Base-by-base conservation (phyloP, 2,797 vertebrate genomes). In the Sebastes diploproa region DNA sequence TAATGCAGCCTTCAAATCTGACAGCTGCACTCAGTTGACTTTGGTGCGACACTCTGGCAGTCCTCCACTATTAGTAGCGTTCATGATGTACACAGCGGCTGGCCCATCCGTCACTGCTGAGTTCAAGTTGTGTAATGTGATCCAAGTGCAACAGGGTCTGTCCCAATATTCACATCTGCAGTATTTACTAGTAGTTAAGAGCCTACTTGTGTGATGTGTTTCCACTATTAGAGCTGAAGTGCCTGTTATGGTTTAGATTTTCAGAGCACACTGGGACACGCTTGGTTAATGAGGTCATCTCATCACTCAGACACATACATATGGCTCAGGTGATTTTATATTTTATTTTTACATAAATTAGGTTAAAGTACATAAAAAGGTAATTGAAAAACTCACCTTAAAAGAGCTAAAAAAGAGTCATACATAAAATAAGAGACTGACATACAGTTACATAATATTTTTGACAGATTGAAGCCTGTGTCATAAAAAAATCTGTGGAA, bases 1-100 rank as follows among this genome's bases (percentile, higher is more conserved):
- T 82, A 74, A 78, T 64, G 32, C 4, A 63, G 75, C 69, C 61
- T 29, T 90, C 82, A 84, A 30, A 77, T 77, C 12, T 88, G 86
- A 75, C 85, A 82, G 74, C 81, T 62, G 72, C 5, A 20, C 55
- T 65, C 61, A 1, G 13, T 62, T 66, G 77, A 65, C 74, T 82
- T 64, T 74, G 52, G 55, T 54, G 38, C 64, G 29, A 29, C 70
- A 70, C 58, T 23, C 59, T 70, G 72, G 59, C 56, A 68, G 68
- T 73, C 38, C 55, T 83, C 73, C 68, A 54, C 58, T 38, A 70
- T 85, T 66, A 69, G 69, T 72, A 29, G 69, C 46, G 58, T 80
- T 83, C 32, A 77, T 65, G 3, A 71, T 36, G 23, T 68, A 25
- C 63, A 59, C 60, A n/a, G 78, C 6, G 27, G 29, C 20, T 29